Conservation (phyloP, 1,140 invertebrate genomes). For the Drosophila ironensis region DNA sequence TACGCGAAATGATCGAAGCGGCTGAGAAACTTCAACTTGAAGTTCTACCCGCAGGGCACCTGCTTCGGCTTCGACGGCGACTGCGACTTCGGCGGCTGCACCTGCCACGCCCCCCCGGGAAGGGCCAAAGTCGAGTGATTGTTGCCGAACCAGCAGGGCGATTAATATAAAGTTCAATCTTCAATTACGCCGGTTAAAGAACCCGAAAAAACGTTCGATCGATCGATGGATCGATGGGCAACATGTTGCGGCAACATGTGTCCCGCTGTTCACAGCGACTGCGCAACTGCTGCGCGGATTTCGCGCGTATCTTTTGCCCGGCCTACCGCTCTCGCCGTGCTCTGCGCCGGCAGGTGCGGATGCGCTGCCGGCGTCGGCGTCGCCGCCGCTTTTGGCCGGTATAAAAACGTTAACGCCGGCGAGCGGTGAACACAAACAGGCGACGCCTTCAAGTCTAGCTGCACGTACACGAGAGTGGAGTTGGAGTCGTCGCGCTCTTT, state of each 20-base stretch:
- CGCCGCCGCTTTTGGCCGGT: conserved; percentile 29
- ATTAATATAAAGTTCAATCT: conserved; percentile 75
- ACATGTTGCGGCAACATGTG: conserved; percentile 45
- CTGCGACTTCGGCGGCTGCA: conserved; percentile 10
- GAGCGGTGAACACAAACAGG: conserved; percentile 77
- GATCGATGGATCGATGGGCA: no score
- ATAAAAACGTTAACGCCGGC: conserved; percentile 69
- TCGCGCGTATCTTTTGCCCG: no score
- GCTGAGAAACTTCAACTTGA: conserved; percentile 44
- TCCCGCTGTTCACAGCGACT: conserved; percentile 12
- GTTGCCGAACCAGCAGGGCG: conserved; percentile 61
- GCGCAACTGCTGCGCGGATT: conserved; percentile 22
- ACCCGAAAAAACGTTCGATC: conserved; percentile 15
- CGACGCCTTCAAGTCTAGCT: conserved; percentile 82
- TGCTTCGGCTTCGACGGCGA: conserved; percentile 14
- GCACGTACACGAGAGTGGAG: conserved; percentile 81
- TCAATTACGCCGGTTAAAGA: conserved; percentile 30
- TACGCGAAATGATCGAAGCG: conserved; percentile 76
- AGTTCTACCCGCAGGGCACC: conserved; percentile 53
- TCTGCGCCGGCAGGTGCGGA: conserved; percentile 8
- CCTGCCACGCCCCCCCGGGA: conserved; percentile 59
- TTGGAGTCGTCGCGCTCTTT: conserved; percentile 76
- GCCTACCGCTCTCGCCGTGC: conserved; percentile 23
- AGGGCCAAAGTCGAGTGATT: conserved; percentile 60
- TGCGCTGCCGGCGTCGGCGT: not conserved